phyloP scores from a whole-genome alignment of 2,888 invertebrate species.

The Cacoxenus indagator region DNA sequence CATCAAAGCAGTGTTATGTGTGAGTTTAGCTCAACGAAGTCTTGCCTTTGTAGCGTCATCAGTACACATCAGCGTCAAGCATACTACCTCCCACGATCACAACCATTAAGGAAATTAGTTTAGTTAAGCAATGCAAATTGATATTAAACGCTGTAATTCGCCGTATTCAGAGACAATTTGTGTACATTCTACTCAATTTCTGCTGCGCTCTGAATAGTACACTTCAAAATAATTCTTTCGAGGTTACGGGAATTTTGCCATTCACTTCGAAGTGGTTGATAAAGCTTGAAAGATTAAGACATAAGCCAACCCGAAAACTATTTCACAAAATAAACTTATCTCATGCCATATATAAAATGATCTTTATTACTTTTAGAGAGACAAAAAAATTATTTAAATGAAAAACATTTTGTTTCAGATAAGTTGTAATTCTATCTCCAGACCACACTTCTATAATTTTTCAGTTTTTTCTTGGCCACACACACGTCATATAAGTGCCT shows the following conservation, averaged over 20 bases:
- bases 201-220: not conserved
- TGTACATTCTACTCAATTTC: not conserved
- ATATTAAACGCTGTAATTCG: constrained; percentile 2
- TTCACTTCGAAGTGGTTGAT: not conserved
- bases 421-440: no score
- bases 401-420: no score
- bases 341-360: no score
- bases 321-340: no score
- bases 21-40: not conserved
- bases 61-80: not conserved
- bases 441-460: no score
- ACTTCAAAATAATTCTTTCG: not conserved
- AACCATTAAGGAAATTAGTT: not conserved
- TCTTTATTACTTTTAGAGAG: no score
- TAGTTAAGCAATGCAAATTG: constrained; percentile 5
- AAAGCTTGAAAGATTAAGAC: not conserved
- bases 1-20: not conserved
- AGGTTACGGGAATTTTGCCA: not conserved
- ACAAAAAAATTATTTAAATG: no score
- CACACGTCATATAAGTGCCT: no score
- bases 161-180: not conserved
- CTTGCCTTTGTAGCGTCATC: no score
- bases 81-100: not conserved
- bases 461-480: no score
- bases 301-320: not conserved